Evolutionary conservation across 2,113 vertebrate species (phyloP), one percentile per base, ranked within the genome.

Genomic region (Trematocara zebra): DNA sequence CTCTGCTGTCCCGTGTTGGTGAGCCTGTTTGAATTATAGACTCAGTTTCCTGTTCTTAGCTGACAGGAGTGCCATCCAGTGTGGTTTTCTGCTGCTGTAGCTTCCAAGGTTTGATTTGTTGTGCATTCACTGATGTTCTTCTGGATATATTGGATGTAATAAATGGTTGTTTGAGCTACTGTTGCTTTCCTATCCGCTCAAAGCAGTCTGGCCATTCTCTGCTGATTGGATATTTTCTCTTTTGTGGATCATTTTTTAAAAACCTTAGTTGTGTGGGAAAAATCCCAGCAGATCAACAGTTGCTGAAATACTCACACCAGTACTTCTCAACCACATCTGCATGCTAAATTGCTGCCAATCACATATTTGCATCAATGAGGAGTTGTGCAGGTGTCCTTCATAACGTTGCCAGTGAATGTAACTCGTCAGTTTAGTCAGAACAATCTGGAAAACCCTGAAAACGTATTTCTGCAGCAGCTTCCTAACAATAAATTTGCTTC

Each of bases 401-500:
- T 57, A 57, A 56, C 4, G 0, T 56, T 59, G 61, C 6, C 18
- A 0, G 33, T n/a, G 9, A 61, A 33, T 61, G 28, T 4, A 61
- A 64, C 57, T 61, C 31, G 0, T 37, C 33, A 5, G 18, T 40
- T 67, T 3, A 8, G 7, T 67, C 28, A 23, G 11, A 23, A 40
- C 2, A 40, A 67, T 8, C 35, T 20, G 7, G 35, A 67, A 40
- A 67, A 40, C 9, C 0, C 17, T 37, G 59, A 37, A 37, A 64
- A 20, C 7, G 0, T 69, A 37, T 23, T 69, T 69, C 20, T 72
- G 5, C 8, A 69, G 61, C 67, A 44, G 67, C 67, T 67, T 67
- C 61, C n/a, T 8, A 20, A 23, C 61, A 40, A 67, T 40, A 40
- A 40, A 40, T 0, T 67, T 0, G 0, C n/a, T 40, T 40, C 35